Evolutionary conservation across 2,888 invertebrate genomes (phyloP).

Genomic region (Pyrrhosoma nymphula): DNA sequence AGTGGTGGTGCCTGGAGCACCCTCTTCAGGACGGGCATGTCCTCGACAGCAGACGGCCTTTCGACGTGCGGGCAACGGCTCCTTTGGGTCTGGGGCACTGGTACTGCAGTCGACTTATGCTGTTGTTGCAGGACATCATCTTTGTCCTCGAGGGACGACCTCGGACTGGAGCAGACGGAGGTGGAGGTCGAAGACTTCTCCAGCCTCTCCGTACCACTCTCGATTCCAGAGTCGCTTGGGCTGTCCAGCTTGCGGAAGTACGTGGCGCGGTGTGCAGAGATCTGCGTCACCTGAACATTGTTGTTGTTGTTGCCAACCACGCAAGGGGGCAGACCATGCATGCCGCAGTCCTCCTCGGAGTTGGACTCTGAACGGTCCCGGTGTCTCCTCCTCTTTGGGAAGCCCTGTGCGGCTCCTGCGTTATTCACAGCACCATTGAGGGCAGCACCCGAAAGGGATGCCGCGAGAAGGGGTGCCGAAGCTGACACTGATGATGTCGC

Average conservation of each 20-base stretch:
- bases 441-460: constrained; percentile 84
- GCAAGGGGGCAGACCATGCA: constrained; percentile 66
- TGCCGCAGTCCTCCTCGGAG: constrained; percentile 81
- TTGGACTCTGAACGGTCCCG: constrained; percentile 79
- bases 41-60: constrained; percentile 80
- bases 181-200: constrained; percentile 85
- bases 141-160: constrained; percentile 84
- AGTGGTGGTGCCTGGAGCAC: constrained; percentile 95
- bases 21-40: constrained; percentile 96
- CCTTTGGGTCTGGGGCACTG: constrained; percentile 78
- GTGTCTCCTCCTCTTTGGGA: constrained; percentile 18
- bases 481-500: constrained; percentile 72
- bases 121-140: constrained; percentile 85
- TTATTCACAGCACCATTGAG: constrained; percentile 85
- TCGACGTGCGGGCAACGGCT: constrained; percentile 71
- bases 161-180: constrained; percentile 91
- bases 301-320: constrained; percentile 49
- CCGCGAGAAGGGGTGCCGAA: constrained; percentile 86
- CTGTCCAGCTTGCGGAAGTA: constrained; percentile 89
- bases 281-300: constrained; percentile 77
- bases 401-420: constrained; percentile 85
- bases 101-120: constrained; percentile 70
- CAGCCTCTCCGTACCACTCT: constrained; percentile 93
- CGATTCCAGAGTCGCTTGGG: constrained; percentile 95
- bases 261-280: constrained; percentile 82